These are phyloP conservation scores for Bhutanitis thaidina DNA, from an alignment of 2,888 invertebrate genomes.

Conservation along the genomic window DNA sequence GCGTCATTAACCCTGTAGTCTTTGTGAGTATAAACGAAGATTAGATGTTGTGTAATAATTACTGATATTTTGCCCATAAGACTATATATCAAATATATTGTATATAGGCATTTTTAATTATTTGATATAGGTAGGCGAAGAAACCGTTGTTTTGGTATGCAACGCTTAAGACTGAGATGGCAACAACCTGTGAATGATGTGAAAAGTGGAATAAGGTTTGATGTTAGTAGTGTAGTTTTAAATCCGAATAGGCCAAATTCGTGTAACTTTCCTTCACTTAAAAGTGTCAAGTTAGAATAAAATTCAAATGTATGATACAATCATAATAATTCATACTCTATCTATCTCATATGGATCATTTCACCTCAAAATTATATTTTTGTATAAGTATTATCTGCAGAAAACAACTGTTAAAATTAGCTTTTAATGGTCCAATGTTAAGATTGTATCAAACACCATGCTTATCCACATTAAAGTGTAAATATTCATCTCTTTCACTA, in stretches of 20 bases:
- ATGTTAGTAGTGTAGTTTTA: conserved; percentile 52
- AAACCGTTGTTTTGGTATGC: conserved; percentile 29
- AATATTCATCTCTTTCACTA: conserved; percentile 7
- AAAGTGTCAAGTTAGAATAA: conserved; percentile 53
- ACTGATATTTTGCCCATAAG: not conserved
- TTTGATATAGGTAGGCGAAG: conserved; percentile 11
- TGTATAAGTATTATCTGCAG: conserved; percentile 69
- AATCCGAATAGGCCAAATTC: conserved; percentile 38
- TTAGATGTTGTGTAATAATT: not conserved
- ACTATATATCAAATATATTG: not conserved
- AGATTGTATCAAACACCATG: conserved; percentile 25
- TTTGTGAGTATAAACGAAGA: conserved; percentile 7
- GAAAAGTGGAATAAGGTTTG: conserved; percentile 48
- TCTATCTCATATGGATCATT: conserved; percentile 32
- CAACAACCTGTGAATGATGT: conserved; percentile 69
- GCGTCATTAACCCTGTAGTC: not conserved
- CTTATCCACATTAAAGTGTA: conserved; percentile 24
- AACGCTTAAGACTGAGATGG: conserved; percentile 68
- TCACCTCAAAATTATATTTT: conserved; percentile 68
- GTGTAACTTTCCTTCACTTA: conserved; percentile 23
- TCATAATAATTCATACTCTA: conserved; percentile 39
- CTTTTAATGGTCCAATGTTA: conserved; percentile 39
- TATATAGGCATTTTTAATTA: conserved; percentile 11
- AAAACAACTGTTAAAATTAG: conserved; percentile 39
- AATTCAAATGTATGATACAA: conserved; percentile 44